phyloP scores from a whole-genome alignment of 2,113 vertebrate genomes.

The Neomonachus schauinslandi region DNA sequence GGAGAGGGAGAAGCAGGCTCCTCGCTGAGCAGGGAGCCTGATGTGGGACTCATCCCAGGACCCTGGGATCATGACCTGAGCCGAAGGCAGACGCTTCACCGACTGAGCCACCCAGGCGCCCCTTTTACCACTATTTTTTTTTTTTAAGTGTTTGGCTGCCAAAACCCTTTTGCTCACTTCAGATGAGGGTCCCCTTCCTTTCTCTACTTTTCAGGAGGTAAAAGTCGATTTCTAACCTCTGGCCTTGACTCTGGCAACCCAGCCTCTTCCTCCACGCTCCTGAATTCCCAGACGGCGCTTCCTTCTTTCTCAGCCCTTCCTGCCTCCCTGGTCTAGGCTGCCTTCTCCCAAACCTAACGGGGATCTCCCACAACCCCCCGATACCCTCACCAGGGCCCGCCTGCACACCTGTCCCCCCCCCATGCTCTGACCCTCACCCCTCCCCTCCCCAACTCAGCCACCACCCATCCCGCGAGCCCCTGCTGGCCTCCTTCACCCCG shows the following conservation, averaged over 20 bases:
- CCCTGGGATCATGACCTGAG: too few species aligned
- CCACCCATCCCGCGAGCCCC: background rate
- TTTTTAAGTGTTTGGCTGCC: background rate
- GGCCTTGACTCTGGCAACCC: background rate
- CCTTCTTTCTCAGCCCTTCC: background rate
- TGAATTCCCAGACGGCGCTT: fast-evolving
- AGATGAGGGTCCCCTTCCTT: background rate
- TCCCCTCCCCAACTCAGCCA: background rate
- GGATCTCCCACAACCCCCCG: background rate
- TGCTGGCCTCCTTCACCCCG: too few species aligned
- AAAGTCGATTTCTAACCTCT: background rate
- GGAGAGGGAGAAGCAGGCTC: too few species aligned
- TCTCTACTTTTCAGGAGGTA: background rate
- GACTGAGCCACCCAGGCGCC: too few species aligned
- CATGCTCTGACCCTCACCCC: background rate
- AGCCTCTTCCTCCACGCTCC: background rate
- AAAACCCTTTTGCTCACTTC: background rate
- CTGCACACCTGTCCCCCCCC: background rate
- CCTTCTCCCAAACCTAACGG: background rate
- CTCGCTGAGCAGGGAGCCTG: too few species aligned
- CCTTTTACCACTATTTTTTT: too few species aligned
- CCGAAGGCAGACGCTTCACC: too few species aligned
- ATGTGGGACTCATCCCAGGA: too few species aligned
- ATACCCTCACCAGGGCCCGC: background rate
- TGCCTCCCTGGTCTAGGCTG: background rate